A percentile compares a stretch with the other conserved stretches of the same genome.
Conservation (phyloP, 2,113 vertebrate genomes). For the Cynopterus brachyotis region DNA sequence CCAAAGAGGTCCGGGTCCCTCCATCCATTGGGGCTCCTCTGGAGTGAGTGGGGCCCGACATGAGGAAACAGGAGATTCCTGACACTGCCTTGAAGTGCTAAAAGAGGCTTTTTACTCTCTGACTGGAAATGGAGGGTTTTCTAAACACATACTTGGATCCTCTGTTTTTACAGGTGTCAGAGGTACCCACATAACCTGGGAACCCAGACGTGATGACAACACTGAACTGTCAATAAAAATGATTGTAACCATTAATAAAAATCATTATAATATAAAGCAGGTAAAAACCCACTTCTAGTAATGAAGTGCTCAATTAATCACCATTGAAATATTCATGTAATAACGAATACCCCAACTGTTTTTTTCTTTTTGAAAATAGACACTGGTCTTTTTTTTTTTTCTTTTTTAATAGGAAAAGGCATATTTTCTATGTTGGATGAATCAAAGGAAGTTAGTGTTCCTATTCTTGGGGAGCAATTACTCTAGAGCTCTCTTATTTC, state of each 20-base stretch:
- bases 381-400: background rate
- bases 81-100: background rate
- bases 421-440: background rate
- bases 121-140: background rate
- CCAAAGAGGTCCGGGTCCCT: background rate
- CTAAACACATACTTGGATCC: background rate
- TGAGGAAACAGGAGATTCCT: background rate
- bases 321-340: background rate
- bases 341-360: no score
- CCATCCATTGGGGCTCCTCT: background rate
- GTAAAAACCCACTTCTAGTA: background rate
- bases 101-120: background rate
- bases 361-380: conserved; percentile 4
- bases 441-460: background rate
- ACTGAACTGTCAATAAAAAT: background rate
- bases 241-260: background rate
- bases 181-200: background rate
- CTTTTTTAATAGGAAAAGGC: background rate
- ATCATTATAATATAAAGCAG: background rate
- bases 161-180: background rate
- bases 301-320: background rate
- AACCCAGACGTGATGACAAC: background rate
- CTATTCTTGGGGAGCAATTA: background rate
- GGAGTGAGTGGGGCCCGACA: background rate
- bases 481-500: background rate